These are phyloP conservation scores for Thunnus maccoyii DNA, from an alignment of 2,113 vertebrate species.

Conservation along the genomic window DNA sequence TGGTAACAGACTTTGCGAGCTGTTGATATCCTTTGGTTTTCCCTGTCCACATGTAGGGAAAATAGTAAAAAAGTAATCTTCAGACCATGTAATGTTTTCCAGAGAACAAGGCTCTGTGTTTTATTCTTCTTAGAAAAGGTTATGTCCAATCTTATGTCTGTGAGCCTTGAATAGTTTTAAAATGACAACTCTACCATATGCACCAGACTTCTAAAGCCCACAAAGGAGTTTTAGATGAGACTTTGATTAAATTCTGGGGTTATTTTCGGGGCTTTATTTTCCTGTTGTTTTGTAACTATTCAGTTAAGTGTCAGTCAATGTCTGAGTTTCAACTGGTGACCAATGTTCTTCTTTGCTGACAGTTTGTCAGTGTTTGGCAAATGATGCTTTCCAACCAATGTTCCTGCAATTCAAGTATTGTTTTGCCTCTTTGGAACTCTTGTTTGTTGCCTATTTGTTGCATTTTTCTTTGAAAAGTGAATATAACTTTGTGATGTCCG, in stretches of 20 bases:
- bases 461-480: conserved; percentile 48
- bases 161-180: background rate
- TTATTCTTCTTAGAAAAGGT: background rate
- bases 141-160: background rate
- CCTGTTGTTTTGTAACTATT: background rate
- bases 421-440: conserved; percentile 21
- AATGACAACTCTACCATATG: conserved; percentile 1
- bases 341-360: conserved; percentile 9
- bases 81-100: conserved; percentile 32
- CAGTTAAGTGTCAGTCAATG: conserved; percentile 9
- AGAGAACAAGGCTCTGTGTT: conserved; percentile 4
- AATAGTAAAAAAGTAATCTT: conserved; percentile 24
- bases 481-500: conserved; percentile 39
- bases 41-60: background rate
- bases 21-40: conserved; percentile 12
- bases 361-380: conserved; percentile 29
- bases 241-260: background rate
- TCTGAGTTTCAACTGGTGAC: conserved; percentile 15
- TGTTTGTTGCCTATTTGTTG: conserved; percentile 9
- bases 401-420: conserved; percentile 13
- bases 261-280: background rate
- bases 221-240: background rate
- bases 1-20: conserved; percentile 36
- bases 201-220: background rate
- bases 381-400: conserved; percentile 16